Conservation (phyloP, 2,888 invertebrate species). For the Quadriops clusia region DNA sequence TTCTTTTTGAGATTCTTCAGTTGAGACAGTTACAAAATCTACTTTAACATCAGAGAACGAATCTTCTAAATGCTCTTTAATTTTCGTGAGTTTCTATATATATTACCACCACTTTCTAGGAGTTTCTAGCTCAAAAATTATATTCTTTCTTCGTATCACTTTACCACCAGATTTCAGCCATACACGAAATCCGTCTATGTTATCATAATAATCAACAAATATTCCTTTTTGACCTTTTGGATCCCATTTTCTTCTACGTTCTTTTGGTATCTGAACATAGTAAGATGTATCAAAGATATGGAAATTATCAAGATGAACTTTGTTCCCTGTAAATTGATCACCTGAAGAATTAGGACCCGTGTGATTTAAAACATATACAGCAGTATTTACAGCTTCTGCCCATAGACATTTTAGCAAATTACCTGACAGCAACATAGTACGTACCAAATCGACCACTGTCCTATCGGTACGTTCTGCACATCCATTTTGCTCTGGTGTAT, state of each 20-base stretch:
- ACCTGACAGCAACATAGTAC: constrained; percentile 2
- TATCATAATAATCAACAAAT: neutral
- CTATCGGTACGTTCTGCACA: neutral
- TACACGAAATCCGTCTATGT: constrained; percentile 2
- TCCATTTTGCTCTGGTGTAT: constrained; percentile 7
- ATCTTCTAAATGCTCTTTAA: no score
- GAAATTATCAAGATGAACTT: constrained; percentile 1
- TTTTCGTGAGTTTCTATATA: neutral
- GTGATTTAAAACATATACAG: constrained; percentile 2
- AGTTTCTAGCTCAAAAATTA: no score
- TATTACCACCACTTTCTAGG: neutral
- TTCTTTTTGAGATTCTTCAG: no score
- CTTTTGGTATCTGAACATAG: constrained; percentile 3
- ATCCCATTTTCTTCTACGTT: constrained; percentile 2
- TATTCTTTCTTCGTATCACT: no score
- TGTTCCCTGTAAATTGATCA: no score
- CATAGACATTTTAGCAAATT: constrained; percentile 1
- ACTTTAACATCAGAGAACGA: no score
- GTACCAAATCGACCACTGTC: constrained; percentile 2
- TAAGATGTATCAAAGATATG: constrained; percentile 3
- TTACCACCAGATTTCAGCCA: no score
- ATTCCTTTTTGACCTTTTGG: constrained; percentile 3
- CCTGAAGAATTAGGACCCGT: constrained; percentile 1
- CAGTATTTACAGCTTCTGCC: constrained; percentile 4
- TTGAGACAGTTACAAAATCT: no score